phyloP scores from a whole-genome alignment of 2,797 vertebrate genomes.

The Dendrocincla tyrannina region DNA sequence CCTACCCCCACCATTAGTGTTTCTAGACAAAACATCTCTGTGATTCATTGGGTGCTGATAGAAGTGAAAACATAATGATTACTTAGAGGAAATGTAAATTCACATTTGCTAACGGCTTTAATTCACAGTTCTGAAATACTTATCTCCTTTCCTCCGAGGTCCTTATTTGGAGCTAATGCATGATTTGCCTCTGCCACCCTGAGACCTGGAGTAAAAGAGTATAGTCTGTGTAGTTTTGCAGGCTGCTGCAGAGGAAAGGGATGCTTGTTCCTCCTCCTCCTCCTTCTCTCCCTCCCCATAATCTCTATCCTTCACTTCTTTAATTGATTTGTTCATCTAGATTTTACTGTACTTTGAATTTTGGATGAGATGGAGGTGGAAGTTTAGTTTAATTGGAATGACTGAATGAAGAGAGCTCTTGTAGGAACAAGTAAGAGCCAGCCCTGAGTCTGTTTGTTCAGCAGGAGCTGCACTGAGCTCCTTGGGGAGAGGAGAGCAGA shows the following conservation, averaged over 20 bases:
- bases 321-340: neutral
- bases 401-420: neutral
- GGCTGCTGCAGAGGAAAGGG: neutral
- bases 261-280: neutral
- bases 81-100: slow-evolving; percentile 71
- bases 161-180: slow-evolving; percentile 16
- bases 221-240: neutral
- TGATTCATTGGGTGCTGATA: slow-evolving; percentile 65
- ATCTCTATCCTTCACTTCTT: neutral
- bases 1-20: slow-evolving; percentile 46
- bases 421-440: neutral
- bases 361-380: neutral
- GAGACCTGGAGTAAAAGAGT: neutral
- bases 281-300: neutral
- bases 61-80: slow-evolving; percentile 56
- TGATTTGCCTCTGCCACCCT: slow-evolving; percentile 10
- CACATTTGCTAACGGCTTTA: slow-evolving; percentile 58
- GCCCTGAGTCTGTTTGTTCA: neutral
- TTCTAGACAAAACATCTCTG: slow-evolving; percentile 67
- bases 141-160: slow-evolving; percentile 30
- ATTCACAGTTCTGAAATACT: slow-evolving; percentile 59
- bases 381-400: neutral
- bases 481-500: neutral
- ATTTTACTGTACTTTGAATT: neutral
- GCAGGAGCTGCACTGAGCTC: neutral